Conservation (phyloP, 1,140 invertebrate species). For the Halotydeus destructor region DNA sequence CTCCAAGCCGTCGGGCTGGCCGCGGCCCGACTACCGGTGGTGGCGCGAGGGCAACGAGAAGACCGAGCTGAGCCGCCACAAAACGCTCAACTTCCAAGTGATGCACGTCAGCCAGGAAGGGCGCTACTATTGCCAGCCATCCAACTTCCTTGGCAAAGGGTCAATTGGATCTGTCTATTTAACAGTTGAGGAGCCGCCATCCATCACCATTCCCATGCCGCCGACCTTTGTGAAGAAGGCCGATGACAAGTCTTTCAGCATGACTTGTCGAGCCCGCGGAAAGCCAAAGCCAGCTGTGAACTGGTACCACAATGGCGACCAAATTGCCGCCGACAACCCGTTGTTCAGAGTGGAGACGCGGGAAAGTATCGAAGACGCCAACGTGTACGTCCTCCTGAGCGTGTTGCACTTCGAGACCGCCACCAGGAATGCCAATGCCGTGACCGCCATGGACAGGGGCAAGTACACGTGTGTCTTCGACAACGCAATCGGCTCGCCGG, state of each 20-base stretch:
- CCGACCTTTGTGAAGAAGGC: constrained; percentile 35
- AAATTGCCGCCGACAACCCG: constrained; percentile 38
- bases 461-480: constrained; percentile 67
- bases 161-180: constrained; percentile 55
- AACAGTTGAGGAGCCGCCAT: constrained; percentile 59
- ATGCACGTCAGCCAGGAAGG: constrained; percentile 64
- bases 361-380: constrained; percentile 40
- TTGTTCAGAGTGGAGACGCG: constrained; percentile 52
- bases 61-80: constrained; percentile 40
- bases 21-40: constrained; percentile 61
- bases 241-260: constrained; percentile 53
- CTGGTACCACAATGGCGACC: constrained; percentile 66
- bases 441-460: constrained; percentile 58
- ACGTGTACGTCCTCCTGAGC: constrained; percentile 59
- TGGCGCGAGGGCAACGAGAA: constrained; percentile 45
- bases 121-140: constrained; percentile 65
- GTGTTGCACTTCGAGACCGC: constrained; percentile 53
- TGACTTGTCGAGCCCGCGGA: constrained; percentile 59
- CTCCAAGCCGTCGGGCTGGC: constrained; percentile 66
- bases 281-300: constrained; percentile 59
- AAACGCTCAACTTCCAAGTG: constrained; percentile 58
- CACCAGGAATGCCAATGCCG: constrained; percentile 27
- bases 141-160: constrained; percentile 64
- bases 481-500: constrained; percentile 68
- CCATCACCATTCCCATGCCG: constrained; percentile 56